These are phyloP conservation scores for Pterostichus niger DNA, from an alignment of 2,888 invertebrate species.

Conservation along the genomic window DNA sequence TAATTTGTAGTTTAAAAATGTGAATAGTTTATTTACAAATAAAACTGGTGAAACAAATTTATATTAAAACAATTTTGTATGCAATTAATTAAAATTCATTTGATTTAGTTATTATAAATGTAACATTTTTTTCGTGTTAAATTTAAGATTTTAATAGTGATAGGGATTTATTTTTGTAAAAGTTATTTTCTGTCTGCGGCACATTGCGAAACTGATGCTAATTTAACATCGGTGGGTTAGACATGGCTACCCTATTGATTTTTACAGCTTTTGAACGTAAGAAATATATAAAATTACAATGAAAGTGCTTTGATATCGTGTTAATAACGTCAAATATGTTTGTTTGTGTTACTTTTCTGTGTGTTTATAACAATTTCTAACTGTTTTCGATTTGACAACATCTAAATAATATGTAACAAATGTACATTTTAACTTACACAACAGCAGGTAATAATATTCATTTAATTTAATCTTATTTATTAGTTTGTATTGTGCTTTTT, in stretches of 20 bases:
- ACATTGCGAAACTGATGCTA: constrained; percentile 59
- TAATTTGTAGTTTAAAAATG: too few relatives aligned
- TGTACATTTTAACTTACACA: not conserved
- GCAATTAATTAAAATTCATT: too few relatives aligned
- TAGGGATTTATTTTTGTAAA: constrained; percentile 46
- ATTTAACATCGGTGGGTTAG: constrained; percentile 69
- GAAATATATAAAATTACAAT: constrained; percentile 71
- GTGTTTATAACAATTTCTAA: constrained; percentile 55
- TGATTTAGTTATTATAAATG: too few relatives aligned
- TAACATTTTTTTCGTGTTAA: too few relatives aligned
- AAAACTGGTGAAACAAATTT: too few relatives aligned
- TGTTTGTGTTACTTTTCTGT: constrained; percentile 40
- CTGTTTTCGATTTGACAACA: constrained; percentile 16
- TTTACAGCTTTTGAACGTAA: constrained; percentile 75
- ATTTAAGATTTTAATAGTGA: not conserved
- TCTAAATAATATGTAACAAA: constrained; percentile 60
- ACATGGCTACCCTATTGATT: constrained; percentile 76
- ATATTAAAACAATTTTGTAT: too few relatives aligned
- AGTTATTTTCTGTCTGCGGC: constrained; percentile 56
- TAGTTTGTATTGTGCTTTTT: not conserved
- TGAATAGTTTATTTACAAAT: too few relatives aligned
- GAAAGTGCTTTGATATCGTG: constrained; percentile 61
- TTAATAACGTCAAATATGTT: constrained; percentile 57
- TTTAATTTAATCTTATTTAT: constrained; percentile 25
- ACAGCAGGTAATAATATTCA: constrained; percentile 8